Base-by-base conservation (phyloP, 2,113 vertebrate species). In the Parus major region DNA sequence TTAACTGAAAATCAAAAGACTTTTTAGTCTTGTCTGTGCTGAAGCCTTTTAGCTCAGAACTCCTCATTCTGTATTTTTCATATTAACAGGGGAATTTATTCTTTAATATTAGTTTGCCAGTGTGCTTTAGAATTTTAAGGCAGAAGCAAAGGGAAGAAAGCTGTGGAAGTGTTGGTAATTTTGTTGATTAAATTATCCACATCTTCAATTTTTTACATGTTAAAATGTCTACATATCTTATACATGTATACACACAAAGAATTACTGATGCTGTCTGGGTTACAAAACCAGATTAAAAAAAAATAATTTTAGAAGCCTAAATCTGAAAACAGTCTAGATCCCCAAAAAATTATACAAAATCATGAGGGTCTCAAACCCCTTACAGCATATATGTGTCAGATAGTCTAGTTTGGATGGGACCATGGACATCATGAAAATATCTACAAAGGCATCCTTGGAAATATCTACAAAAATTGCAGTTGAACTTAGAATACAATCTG, bases 311-410 rank as follows among this genome's bases (percentile, higher is more conserved):
- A 66, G 31, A 78, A 63, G 4, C 11, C 19, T 61, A 29, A 69
- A 53, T 70, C 12, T 57, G 24, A 68, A 7, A 77, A 8, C 16
- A 91, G 53, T 19, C 20, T 52, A 29, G 17, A 35, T 46, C 35
- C 69, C 72, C 4, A 59, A 5, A 59, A 61, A 88, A 73, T 71
- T 21, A 28, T 25, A 50, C 27, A 61, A 33, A 42, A 27, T 35
- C 64, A 4, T 5, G 1, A 83, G 18, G 27, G 8, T 56, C 7
- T 71, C 4, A 1, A 72, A 47, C 2, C 5, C 24, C 11, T 89
- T 59, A 18, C 14, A 78, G 3, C 3, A 8, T 25, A 27, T n/a
- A 18, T 0, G 0, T 47, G 42, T 50, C 46, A 59, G 35, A 35
- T 52, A 77, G 50, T 52, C 19, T 39, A 42, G 18, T 44, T 61